Base-by-base conservation (phyloP, 2,888 invertebrate species). In the Hipparchia sbordonii region DNA sequence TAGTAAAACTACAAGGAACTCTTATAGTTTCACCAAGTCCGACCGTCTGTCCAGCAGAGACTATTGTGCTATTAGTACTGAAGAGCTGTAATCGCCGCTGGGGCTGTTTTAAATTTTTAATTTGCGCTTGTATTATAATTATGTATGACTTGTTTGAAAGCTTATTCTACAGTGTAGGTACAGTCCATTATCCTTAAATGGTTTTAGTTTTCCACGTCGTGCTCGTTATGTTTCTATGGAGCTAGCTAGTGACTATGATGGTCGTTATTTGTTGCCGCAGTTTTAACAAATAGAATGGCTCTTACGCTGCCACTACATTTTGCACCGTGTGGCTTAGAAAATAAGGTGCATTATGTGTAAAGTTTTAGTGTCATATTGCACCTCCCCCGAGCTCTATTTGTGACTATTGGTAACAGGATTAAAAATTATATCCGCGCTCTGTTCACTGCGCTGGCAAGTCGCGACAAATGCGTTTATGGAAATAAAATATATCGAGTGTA, bases 341-440 rank as follows among this genome's bases (percentile, higher is more conserved):
- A 48, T 13, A 62, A 62, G 13, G 62, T 48, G 46, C 5, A 48
- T 48, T 13, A 48, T 13, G 48, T 46, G 62, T 9, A 39, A 4
- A 4, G 33, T 33, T 33, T 3, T 59, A 10, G 33, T 59, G 23
- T 33, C 48, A n/a, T 48, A n/a, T 13, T 13, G 45, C 46, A 7
- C 62, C 62, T 48, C 62, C 48, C 61, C 48, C 33, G 59, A 59
- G 48, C 13, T 13, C 62, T 48, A 46, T 13, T 62, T 62, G 61
- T 48, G 51, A 63, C 51, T 57, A 56, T 73, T 62, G 72, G 61
- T 62, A 57, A 45, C 46, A 52, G 73, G 62, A 67, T 67, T 45
- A 60, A 13, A 60, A 67, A 48, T 71, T 63, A 73, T 67, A 73
- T 67, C 67, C 70, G n/a, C 54, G 12, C 12, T n/a, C 6, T 54